Evolutionary conservation across 1,140 invertebrate species (phyloP).

Genomic region (Idris sp.): DNA sequence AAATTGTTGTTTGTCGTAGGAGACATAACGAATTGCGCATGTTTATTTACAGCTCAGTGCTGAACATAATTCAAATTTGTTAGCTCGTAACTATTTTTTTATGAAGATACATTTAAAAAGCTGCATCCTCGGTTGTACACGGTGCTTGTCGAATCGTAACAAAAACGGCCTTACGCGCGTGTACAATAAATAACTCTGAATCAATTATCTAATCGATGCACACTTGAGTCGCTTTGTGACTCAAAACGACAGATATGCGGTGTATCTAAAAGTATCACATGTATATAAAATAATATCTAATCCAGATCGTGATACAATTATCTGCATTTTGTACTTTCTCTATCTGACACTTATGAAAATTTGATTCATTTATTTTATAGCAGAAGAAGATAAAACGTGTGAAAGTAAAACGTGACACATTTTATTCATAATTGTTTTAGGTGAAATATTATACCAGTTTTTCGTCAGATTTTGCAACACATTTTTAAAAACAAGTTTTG

Average conservation of each 20-base stretch:
- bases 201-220: constrained; percentile 9
- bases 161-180: not conserved
- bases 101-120: constrained; percentile 12
- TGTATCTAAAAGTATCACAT: not conserved
- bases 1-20: constrained; percentile 33
- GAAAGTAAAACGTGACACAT: not conserved
- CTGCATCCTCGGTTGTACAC: not conserved
- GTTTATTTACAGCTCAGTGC: constrained; percentile 19
- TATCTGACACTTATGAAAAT: constrained; percentile 23
- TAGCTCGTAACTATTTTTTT: constrained; percentile 10
- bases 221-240: not conserved
- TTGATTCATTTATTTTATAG: constrained; percentile 21
- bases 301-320: constrained; percentile 12
- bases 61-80: constrained; percentile 19
- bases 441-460: too few relatives aligned
- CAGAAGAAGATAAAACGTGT: constrained; percentile 16
- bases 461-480: too few relatives aligned
- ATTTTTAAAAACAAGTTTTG: too few relatives aligned
- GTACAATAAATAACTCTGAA: constrained; percentile 4
- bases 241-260: not conserved
- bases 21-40: constrained; percentile 24
- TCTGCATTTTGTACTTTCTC: constrained; percentile 31
- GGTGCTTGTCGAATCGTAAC: not conserved
- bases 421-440: too few relatives aligned
- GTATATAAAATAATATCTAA: not conserved